Conservation (phyloP, 2,888 invertebrate genomes). For the Tortrix viridana region DNA sequence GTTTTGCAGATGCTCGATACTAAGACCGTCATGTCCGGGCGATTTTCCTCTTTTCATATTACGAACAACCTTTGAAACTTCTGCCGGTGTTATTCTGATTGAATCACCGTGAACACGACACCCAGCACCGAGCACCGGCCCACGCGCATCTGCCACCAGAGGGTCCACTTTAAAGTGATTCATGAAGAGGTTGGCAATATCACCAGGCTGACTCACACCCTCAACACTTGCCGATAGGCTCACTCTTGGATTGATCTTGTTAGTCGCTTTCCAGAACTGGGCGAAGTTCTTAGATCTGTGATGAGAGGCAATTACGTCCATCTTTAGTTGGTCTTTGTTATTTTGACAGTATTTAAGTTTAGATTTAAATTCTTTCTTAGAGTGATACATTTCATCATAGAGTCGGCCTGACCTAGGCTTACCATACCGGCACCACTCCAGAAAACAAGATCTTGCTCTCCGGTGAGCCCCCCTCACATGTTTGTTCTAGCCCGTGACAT, state of each 20-base stretch:
- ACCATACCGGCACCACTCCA: slow-evolving; percentile 22
- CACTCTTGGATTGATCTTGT: background rate
- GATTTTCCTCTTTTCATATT: no score
- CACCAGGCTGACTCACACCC: slow-evolving; percentile 26
- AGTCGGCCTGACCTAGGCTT: slow-evolving; percentile 20
- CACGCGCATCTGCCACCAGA: background rate
- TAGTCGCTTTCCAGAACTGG: slow-evolving; percentile 18
- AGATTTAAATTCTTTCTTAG: background rate
- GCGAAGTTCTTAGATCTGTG: slow-evolving; percentile 12
- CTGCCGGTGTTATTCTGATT: background rate
- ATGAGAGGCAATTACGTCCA: slow-evolving; percentile 15
- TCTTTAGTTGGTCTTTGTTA: slow-evolving; percentile 1
- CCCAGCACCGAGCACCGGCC: slow-evolving; percentile 7
- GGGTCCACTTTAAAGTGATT: slow-evolving; percentile 33
- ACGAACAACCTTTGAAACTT: background rate
- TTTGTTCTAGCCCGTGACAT: slow-evolving; percentile 14
- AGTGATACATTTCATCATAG: slow-evolving; percentile 20
- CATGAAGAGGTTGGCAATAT: slow-evolving; percentile 36
- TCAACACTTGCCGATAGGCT: slow-evolving; percentile 34
- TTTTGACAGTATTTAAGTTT: slow-evolving; percentile 1
- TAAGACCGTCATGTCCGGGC: no score
- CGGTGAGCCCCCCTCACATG: background rate
- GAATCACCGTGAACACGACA: background rate
- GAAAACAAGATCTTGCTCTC: background rate
- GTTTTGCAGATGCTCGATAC: no score